These are phyloP conservation scores for Bostrychus sinensis DNA, from an alignment of 2,113 vertebrate genomes.

Conservation along the genomic window DNA sequence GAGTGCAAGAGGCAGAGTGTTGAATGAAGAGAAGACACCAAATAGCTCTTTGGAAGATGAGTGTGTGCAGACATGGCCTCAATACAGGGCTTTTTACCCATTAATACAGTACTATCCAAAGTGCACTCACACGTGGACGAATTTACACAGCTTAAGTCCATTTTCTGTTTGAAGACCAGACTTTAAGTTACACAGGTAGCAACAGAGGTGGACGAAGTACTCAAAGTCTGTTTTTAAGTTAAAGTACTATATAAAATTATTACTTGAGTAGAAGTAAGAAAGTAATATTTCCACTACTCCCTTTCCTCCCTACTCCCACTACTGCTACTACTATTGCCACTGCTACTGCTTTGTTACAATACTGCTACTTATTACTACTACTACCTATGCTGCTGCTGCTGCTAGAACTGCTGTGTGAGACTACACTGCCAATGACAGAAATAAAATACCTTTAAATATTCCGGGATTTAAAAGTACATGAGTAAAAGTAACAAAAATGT, in stretches of 20 bases:
- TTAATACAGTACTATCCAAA: conserved; percentile 32
- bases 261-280: too few species aligned
- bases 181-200: background rate
- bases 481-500: too few species aligned
- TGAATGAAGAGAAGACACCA: conserved; percentile 58
- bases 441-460: too few species aligned
- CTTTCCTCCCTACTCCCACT: too few species aligned
- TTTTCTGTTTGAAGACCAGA: conserved; percentile 1
- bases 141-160: conserved; percentile 12
- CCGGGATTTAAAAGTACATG: too few species aligned
- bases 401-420: too few species aligned
- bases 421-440: too few species aligned
- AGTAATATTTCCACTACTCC: too few species aligned
- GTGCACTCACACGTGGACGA: conserved; percentile 10
- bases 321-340: too few species aligned
- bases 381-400: too few species aligned
- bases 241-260: too few species aligned
- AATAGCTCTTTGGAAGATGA: conserved; percentile 76
- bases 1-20: conserved; percentile 54
- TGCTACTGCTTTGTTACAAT: too few species aligned
- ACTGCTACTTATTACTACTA: background rate
- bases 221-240: background rate
- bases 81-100: conserved; percentile 48
- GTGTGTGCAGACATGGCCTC: conserved; percentile 59
- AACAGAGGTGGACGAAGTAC: background rate